These are phyloP conservation scores for Ricordea florida DNA, from an alignment of 92 coral and sea anemone genomes.

Conservation along the genomic window DNA sequence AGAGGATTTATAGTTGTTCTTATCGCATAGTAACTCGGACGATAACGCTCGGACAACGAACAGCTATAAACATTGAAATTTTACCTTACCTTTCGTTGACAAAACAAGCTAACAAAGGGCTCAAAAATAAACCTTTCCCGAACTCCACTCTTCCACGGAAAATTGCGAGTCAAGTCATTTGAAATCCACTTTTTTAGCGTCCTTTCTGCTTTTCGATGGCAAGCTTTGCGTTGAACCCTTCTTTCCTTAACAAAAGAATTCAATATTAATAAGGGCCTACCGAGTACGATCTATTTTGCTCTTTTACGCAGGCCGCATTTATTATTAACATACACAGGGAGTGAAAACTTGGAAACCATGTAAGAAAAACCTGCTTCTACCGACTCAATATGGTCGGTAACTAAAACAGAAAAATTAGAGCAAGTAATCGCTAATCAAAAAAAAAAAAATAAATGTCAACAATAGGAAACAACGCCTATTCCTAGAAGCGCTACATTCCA, in stretches of 20 bases:
- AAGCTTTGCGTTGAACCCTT: not conserved
- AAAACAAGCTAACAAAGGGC: not conserved
- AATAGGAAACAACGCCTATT: too few species aligned
- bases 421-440: conserved; percentile 2
- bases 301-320: conserved; percentile 47
- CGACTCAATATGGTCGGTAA: conserved; percentile 20
- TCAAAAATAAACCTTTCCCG: not conserved
- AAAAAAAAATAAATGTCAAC: too few species aligned
- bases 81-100: conserved; percentile 9
- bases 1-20: too few species aligned
- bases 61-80: not conserved
- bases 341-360: conserved; percentile 55
- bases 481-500: too few species aligned
- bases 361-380: conserved; percentile 67
- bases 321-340: conserved; percentile 54
- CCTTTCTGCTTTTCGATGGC: not conserved
- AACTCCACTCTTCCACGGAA: not conserved
- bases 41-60: too few species aligned
- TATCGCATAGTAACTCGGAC: too few species aligned
- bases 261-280: conserved; percentile 29
- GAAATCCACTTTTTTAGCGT: conserved; percentile 21
- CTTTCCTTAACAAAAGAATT: conserved; percentile 34
- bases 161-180: conserved; percentile 16
- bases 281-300: not conserved
- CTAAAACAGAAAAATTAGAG: conserved; percentile 12